Evolutionary conservation across 1,140 invertebrate genomes (phyloP).

Genomic region (Drosophila sturtevanti): DNA sequence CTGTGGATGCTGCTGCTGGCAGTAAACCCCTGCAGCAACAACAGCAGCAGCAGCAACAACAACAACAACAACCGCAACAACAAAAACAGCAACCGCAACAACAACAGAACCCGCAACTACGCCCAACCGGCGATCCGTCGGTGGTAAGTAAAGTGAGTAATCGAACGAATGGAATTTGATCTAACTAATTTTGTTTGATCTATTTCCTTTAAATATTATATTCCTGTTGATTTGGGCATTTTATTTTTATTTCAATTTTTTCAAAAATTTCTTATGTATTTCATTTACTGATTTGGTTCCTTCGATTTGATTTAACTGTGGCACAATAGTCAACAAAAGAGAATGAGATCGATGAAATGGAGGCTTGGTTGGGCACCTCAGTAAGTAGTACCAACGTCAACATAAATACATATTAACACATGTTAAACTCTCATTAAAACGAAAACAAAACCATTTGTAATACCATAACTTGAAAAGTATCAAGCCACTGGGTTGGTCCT

Average conservation of each 20-base stretch:
- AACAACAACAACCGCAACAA: slow-evolving; percentile 25
- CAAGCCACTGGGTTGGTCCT: background rate
- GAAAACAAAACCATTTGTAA: background rate
- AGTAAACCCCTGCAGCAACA: slow-evolving; percentile 47
- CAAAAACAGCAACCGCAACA: slow-evolving; percentile 17
- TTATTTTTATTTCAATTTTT: slow-evolving; percentile 57
- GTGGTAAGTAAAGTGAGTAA: slow-evolving; percentile 82
- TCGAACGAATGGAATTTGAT: slow-evolving; percentile 30
- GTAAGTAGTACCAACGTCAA: slow-evolving; percentile 83
- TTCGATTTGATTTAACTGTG: slow-evolving; percentile 43
- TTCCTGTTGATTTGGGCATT: slow-evolving; percentile 33
- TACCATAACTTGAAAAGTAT: background rate
- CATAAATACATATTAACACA: slow-evolving; percentile 22
- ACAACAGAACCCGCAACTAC: slow-evolving; percentile 24
- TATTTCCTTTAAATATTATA: slow-evolving; percentile 39
- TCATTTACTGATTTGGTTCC: slow-evolving; percentile 28
- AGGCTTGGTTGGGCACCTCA: slow-evolving; percentile 92
- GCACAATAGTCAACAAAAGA: slow-evolving; percentile 87
- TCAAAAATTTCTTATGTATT: slow-evolving; percentile 28
- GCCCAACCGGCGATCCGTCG: slow-evolving; percentile 69
- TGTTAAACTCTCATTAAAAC: slow-evolving; percentile 30
- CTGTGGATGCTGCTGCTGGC: slow-evolving; percentile 75
- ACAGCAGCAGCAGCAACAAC: slow-evolving; percentile 37
- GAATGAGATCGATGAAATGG: slow-evolving; percentile 96
- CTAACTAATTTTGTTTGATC: slow-evolving; percentile 64